Percentiles rank a stretch among this genome's conserved stretches.
Conservation (phyloP, 2,797 vertebrate species). For the Mormyrus proboscirostris region DNA sequence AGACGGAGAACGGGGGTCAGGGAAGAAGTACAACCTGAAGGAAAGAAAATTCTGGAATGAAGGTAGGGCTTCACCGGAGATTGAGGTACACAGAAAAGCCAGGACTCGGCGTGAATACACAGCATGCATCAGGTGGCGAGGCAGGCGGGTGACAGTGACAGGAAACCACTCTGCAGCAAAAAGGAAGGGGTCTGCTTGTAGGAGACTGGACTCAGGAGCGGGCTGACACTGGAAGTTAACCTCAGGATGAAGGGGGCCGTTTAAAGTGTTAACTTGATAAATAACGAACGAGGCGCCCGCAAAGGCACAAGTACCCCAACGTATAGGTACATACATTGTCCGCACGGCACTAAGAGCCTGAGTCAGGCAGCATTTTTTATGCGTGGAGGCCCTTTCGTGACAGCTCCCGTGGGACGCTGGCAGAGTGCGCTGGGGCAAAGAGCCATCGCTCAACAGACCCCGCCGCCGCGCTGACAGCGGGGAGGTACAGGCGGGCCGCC, state of each 20-base stretch:
- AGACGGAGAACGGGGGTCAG: neutral
- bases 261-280: neutral
- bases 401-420: neutral
- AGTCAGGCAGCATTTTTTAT: neutral
- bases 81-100: neutral
- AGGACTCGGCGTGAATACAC: neutral
- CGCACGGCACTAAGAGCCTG: neutral
- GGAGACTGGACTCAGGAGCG: neutral
- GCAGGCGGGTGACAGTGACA: neutral
- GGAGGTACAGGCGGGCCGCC: neutral
- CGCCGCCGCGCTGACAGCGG: neutral
- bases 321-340: neutral
- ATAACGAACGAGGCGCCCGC: neutral
- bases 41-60: neutral
- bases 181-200: neutral
- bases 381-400: neutral
- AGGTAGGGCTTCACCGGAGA: neutral
- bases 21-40: neutral
- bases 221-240: neutral
- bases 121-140: neutral
- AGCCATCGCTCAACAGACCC: neutral
- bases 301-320: neutral
- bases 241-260: neutral
- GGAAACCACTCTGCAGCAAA: neutral
- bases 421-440: constrained; percentile 12